These are phyloP conservation scores for Heliconius eleuchia DNA, from an alignment of 1,140 invertebrate species.

Conservation along the genomic window DNA sequence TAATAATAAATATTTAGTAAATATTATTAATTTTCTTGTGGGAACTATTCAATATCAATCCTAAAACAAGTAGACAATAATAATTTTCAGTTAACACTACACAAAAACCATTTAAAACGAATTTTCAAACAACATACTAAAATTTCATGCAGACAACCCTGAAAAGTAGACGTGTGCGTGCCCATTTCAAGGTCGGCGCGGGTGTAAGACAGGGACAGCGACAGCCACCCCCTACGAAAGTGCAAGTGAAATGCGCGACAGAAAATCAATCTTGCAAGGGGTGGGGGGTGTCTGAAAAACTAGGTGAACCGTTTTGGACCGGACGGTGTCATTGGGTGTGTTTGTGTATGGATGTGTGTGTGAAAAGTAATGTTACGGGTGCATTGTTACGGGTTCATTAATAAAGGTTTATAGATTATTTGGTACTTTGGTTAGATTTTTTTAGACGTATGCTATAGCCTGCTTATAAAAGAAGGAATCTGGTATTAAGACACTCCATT, in stretches of 20 bases:
- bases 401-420: not conserved
- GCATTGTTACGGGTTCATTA: not conserved
- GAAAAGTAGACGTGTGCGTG: slow-evolving; percentile 51
- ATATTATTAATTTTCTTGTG: too few relatives aligned
- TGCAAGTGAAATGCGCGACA: slow-evolving; percentile 75
- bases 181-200: slow-evolving; percentile 71
- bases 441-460: too few relatives aligned
- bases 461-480: too few relatives aligned
- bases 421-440: too few relatives aligned
- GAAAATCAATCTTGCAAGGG: slow-evolving; percentile 79
- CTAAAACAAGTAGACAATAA: not conserved
- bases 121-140: not conserved
- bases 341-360: not conserved
- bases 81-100: not conserved
- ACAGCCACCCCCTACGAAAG: slow-evolving; percentile 62
- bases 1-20: too few relatives aligned
- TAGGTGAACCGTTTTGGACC: slow-evolving; percentile 66
- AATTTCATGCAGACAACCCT: slow-evolving; percentile 40
- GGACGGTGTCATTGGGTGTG: slow-evolving; percentile 31
- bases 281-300: slow-evolving; percentile 64
- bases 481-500: too few relatives aligned
- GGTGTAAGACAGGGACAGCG: slow-evolving; percentile 55
- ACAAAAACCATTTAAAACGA: slow-evolving; percentile 9
- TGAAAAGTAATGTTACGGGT: not conserved
- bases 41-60: too few relatives aligned